These are phyloP conservation scores for Eriocheir sinensis DNA, from an alignment of 1,140 invertebrate species.

Conservation along the genomic window DNA sequence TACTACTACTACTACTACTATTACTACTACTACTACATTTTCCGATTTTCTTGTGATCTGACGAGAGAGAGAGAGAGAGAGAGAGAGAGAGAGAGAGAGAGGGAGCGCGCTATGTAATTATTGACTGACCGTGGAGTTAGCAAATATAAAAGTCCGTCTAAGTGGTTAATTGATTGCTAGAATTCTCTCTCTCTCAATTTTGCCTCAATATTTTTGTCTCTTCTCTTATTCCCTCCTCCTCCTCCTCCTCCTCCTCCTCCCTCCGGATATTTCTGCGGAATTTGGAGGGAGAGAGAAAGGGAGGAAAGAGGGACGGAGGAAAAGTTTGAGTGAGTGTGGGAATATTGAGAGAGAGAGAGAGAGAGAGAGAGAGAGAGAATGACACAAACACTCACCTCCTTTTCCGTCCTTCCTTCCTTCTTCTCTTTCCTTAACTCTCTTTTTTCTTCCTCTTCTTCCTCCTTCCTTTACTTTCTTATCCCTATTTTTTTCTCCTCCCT, in stretches of 20 bases:
- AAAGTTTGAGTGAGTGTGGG: background rate
- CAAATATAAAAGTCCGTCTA: too few species aligned
- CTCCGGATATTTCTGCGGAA: background rate
- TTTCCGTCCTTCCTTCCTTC: background rate
- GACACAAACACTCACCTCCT: background rate
- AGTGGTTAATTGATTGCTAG: too few species aligned
- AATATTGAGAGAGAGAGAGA: constrained; percentile 44
- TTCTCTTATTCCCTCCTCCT: background rate
- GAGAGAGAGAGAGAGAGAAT: constrained; percentile 49
- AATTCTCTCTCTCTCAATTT: too few species aligned
- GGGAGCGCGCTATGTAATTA: too few species aligned
- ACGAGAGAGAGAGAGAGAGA: too few species aligned
- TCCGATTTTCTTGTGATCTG: too few species aligned
- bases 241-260: background rate
- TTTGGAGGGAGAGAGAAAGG: background rate
- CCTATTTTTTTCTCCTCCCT: background rate
- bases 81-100: too few species aligned
- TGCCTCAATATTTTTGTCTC: too few species aligned
- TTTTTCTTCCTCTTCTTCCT: background rate
- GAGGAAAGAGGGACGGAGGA: constrained; percentile 24
- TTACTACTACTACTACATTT: too few species aligned
- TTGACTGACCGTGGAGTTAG: too few species aligned
- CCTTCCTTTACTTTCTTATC: background rate
- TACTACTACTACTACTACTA: too few species aligned
- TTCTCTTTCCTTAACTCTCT: background rate